These are phyloP conservation scores for Carapus acus DNA, from an alignment of 2,797 vertebrate genomes.

Conservation along the genomic window DNA sequence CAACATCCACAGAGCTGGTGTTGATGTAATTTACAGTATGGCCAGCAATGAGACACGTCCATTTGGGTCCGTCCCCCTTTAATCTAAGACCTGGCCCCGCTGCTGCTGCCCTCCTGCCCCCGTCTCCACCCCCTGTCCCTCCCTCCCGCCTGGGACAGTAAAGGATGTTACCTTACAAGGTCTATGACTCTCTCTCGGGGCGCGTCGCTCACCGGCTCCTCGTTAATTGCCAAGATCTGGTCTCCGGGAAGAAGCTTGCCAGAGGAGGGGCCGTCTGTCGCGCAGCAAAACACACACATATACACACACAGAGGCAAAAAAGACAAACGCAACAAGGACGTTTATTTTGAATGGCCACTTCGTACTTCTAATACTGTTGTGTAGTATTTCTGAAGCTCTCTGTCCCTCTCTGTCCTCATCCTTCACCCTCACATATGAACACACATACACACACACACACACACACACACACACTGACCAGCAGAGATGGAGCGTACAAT, in stretches of 20 bases:
- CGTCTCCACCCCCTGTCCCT: conserved; percentile 16
- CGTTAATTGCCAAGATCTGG: conserved; percentile 95
- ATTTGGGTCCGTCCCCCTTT: conserved; percentile 36
- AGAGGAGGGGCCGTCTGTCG: conserved; percentile 88
- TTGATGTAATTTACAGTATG: conserved; percentile 37
- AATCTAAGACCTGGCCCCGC: conserved; percentile 23
- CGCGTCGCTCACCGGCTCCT: conserved; percentile 92
- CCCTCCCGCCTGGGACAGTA: conserved; percentile 76
- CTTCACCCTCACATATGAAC: background rate
- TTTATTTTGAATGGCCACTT: conserved; percentile 3
- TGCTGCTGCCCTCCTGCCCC: conserved; percentile 29
- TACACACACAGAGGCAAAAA: conserved; percentile 19
- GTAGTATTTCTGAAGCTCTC: background rate
- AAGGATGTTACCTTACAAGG: conserved; percentile 95
- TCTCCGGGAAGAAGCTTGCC: conserved; percentile 94
- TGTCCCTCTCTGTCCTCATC: background rate
- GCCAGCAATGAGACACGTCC: conserved; percentile 33
- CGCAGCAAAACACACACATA: conserved; percentile 13
- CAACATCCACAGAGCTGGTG: too few relatives aligned
- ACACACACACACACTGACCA: conserved; percentile 69
- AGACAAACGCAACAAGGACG: conserved; percentile 10
- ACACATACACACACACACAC: conserved; percentile 1
- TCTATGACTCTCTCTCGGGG: conserved; percentile 96
- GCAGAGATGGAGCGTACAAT: conserved; percentile 93
- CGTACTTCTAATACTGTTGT: background rate